Evolutionary conservation across 2,113 vertebrate genomes (phyloP).

Genomic region (Rhinoderma darwinii): DNA sequence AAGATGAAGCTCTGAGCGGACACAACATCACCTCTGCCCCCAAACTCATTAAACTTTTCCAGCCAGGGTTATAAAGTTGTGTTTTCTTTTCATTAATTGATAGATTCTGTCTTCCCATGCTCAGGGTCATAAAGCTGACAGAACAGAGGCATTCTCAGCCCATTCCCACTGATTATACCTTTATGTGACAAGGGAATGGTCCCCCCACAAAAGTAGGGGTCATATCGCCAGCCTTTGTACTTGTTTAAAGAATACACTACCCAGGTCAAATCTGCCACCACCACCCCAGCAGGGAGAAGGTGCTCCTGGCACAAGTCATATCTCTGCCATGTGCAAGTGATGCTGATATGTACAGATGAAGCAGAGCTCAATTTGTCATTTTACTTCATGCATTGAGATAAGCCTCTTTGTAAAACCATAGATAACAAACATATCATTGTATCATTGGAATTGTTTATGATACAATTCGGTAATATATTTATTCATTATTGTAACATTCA

Average conservation of each 20-base stretch:
- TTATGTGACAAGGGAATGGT: conserved; percentile 20
- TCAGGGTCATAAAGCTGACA: conserved; percentile 57
- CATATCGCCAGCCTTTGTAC: not conserved
- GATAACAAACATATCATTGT: too few relatives aligned
- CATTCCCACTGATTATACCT: conserved; percentile 18
- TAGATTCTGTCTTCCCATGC: conserved; percentile 51
- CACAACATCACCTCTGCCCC: conserved; percentile 50
- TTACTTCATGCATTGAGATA: too few relatives aligned
- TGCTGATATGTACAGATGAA: not conserved
- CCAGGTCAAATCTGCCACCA: not conserved
- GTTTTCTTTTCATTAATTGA: conserved; percentile 61
- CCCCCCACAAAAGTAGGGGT: conserved; percentile 31
- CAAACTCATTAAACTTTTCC: conserved; percentile 48
- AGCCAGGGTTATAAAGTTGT: conserved; percentile 39
- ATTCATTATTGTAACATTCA: too few relatives aligned
- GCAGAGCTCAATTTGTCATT: not conserved
- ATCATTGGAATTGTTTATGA: too few relatives aligned
- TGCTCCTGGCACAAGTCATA: not conserved
- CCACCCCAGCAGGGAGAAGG: not conserved
- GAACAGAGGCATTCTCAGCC: conserved; percentile 36
- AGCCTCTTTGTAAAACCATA: too few relatives aligned
- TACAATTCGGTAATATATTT: too few relatives aligned
- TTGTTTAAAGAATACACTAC: not conserved
- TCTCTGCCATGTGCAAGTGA: not conserved
- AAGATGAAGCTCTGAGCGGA: conserved; percentile 26